Percentiles rank a stretch among this genome's conserved stretches.
phyloP scores from a whole-genome alignment of 2,113 vertebrate species.

The Corythornis vintsioides region DNA sequence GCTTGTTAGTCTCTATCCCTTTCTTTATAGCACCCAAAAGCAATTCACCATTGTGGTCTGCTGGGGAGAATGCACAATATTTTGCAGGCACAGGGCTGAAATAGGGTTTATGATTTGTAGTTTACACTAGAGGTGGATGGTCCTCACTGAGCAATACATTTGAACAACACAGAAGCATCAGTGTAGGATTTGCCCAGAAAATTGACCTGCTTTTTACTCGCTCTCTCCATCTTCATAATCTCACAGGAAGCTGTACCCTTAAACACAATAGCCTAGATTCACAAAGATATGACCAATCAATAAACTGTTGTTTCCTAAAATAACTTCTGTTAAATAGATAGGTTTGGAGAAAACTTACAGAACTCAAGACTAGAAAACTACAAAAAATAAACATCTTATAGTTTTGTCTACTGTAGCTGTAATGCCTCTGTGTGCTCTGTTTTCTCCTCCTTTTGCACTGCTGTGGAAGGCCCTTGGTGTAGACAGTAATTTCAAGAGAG shows the following conservation, averaged over 20 bases:
- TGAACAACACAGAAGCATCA: neutral
- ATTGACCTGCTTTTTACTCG: neutral
- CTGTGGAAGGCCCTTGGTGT: neutral
- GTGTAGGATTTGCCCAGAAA: neutral
- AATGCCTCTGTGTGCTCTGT: neutral
- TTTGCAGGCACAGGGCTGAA: neutral
- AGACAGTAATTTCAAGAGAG: neutral
- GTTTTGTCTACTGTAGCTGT: neutral
- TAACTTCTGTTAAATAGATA: neutral
- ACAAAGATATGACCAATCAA: neutral
- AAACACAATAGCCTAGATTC: neutral
- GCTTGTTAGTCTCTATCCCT: neutral
- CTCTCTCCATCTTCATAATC: neutral
- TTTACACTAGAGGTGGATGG: neutral
- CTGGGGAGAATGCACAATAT: neutral
- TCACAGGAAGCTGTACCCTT: neutral
- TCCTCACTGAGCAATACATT: neutral
- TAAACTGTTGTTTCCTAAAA: neutral
- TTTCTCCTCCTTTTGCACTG: neutral
- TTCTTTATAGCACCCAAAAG: neutral
- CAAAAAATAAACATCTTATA: neutral
- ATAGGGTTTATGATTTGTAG: neutral
- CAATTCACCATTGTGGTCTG: rapidly evolving
- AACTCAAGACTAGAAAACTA: neutral
- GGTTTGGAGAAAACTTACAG: neutral